phyloP scores from a whole-genome alignment of 2,797 vertebrate genomes.

The Falco novaeseelandiae region DNA sequence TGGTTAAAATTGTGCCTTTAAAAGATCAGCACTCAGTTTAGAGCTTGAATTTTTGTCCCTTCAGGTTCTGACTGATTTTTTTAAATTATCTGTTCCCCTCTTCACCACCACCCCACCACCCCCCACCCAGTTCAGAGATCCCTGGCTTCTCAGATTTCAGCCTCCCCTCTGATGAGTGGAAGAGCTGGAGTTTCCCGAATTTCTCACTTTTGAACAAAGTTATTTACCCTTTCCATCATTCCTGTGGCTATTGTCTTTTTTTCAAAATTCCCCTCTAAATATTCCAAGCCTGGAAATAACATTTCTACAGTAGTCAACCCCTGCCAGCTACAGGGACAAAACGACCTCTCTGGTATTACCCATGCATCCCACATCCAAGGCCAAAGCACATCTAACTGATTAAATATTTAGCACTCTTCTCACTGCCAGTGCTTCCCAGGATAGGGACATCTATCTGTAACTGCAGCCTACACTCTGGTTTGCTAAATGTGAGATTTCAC shows the following conservation, averaged over 20 bases:
- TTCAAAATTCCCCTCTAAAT: not conserved
- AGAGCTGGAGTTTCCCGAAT: not conserved
- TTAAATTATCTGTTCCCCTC: not conserved
- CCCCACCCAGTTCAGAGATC: not conserved
- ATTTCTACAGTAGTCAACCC: not conserved
- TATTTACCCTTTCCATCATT: not conserved
- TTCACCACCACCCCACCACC: too few species aligned
- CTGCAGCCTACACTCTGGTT: not conserved
- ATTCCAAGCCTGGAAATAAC: not conserved
- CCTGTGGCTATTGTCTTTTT: not conserved
- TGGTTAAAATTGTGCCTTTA: not conserved
- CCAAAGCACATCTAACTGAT: not conserved
- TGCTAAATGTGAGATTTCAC: not conserved
- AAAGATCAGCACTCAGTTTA: not conserved
- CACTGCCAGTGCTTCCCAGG: not conserved
- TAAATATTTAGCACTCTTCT: not conserved
- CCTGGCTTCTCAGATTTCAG: not conserved
- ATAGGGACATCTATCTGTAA: not conserved
- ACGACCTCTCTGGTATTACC: not conserved
- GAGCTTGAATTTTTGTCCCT: not conserved
- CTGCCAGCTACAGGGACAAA: not conserved
- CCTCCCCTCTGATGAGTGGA: not conserved
- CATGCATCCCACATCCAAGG: fast-evolving
- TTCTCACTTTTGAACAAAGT: not conserved
- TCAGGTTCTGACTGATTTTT: not conserved